A percentile compares a stretch with the other conserved stretches of the same genome.
These are phyloP conservation scores for Lasioglossum malachurum DNA, from an alignment of 2,888 invertebrate species.

Conservation along the genomic window DNA sequence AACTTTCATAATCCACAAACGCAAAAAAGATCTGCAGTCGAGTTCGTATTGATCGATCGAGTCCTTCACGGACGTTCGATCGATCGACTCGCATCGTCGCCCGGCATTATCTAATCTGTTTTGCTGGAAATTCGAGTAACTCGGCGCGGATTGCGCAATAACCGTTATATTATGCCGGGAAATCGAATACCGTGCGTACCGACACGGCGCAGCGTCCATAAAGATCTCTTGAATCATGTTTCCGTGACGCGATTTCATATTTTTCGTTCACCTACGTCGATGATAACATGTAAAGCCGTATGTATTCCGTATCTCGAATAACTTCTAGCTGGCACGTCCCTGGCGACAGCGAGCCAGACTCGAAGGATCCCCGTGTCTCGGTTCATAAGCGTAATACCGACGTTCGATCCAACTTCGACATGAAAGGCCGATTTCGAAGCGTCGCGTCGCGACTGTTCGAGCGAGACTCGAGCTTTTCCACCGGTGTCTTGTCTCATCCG, in stretches of 20 bases:
- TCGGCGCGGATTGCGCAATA: neutral
- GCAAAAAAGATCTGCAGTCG: too few species aligned
- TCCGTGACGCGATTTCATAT: neutral
- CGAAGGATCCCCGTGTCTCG: neutral
- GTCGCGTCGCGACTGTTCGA: constrained; percentile 4
- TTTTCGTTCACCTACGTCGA: neutral
- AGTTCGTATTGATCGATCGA: constrained; percentile 15
- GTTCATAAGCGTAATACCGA: constrained; percentile 13
- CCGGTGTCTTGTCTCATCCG: constrained; percentile 27
- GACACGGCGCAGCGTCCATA: neutral
- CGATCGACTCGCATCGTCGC: constrained; percentile 10
- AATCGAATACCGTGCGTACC: constrained; percentile 48
- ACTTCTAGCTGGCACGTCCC: neutral
- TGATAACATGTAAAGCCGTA: neutral
- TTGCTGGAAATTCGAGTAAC: neutral
- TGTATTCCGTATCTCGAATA: neutral
- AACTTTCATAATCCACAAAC: too few species aligned
- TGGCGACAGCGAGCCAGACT: neutral
- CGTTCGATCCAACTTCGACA: constrained; percentile 11
- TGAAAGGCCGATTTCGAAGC: constrained; percentile 7
- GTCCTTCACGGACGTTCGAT: constrained; percentile 21
- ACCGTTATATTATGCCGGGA: neutral
- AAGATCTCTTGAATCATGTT: constrained; percentile 1
- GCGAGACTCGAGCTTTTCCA: neutral
- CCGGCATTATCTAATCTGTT: neutral